Evolutionary conservation across 2,888 invertebrate genomes (phyloP).

Genomic region (Liposcelis brunnea): DNA sequence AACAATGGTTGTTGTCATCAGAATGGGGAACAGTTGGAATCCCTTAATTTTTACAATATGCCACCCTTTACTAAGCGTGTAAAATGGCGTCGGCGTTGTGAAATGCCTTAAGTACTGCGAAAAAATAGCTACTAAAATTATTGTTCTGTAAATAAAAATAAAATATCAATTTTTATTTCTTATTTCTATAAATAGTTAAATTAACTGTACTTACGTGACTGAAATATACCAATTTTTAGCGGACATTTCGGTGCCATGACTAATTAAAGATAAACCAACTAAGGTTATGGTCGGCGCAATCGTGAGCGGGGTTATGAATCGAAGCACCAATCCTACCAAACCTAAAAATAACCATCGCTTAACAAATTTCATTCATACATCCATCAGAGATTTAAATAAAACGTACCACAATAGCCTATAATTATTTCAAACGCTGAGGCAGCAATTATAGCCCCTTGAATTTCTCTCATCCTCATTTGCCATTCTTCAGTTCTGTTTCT

Average conservation of each 20-base stretch:
- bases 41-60: conserved; percentile 43
- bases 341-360: conserved; percentile 28
- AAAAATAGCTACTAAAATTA: conserved; percentile 54
- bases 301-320: conserved; percentile 64
- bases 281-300: conserved; percentile 70
- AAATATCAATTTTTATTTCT: conserved; percentile 4
- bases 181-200: too few species aligned
- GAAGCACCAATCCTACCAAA: conserved; percentile 52
- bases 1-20: conserved; percentile 56
- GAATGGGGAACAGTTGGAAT: conserved; percentile 64
- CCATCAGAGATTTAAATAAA: background rate
- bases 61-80: conserved; percentile 38
- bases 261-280: conserved; percentile 66
- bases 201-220: conserved; percentile 39
- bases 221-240: conserved; percentile 73
- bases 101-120: conserved; percentile 60
- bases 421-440: conserved; percentile 59
- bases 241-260: conserved; percentile 64
- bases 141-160: conserved; percentile 37
- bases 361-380: conserved; percentile 4
- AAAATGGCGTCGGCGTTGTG: conserved; percentile 39
- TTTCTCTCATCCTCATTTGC: conserved; percentile 59
- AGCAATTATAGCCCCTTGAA: conserved; percentile 62
- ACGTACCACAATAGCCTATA: conserved; percentile 34
- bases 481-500: conserved; percentile 43